Evolutionary conservation across 23 tunicate species (phyloP).

Genomic region (Ciona savignyi): DNA sequence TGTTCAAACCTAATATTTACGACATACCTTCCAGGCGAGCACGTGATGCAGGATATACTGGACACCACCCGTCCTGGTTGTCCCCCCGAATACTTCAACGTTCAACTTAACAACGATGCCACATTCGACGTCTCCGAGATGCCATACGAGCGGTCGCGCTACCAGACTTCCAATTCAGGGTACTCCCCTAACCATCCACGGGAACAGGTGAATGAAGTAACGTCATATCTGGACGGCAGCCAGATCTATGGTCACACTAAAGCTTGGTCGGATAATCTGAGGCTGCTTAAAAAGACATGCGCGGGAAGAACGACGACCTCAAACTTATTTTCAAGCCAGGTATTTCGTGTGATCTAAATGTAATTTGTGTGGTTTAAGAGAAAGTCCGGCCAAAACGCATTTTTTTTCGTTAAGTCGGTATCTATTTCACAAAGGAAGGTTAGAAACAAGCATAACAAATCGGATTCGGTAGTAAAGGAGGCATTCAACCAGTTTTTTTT

Average conservation of each 20-base stretch:
- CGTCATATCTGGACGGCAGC: constrained; percentile 66
- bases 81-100: constrained; percentile 85
- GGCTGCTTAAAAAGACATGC: constrained; percentile 13
- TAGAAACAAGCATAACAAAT: too few relatives aligned
- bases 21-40: constrained; percentile 32
- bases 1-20: too few relatives aligned
- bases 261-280: constrained; percentile 37
- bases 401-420: too few relatives aligned
- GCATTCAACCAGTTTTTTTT: too few relatives aligned
- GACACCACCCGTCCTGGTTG: constrained; percentile 52
- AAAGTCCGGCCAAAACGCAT: too few relatives aligned
- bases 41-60: constrained; percentile 38
- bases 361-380: too few relatives aligned
- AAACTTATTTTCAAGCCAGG: constrained; percentile 29
- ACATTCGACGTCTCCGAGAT: constrained; percentile 39
- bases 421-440: too few relatives aligned
- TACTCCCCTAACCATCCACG: constrained; percentile 85
- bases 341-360: too few relatives aligned
- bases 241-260: constrained; percentile 32
- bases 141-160: constrained; percentile 51
- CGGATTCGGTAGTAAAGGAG: too few relatives aligned
- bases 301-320: constrained; percentile 5
- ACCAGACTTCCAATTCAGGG: constrained; percentile 57
- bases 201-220: constrained; percentile 51
- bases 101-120: constrained; percentile 47